Percentiles rank a stretch among this genome's conserved stretches.
Conservation (phyloP, 1,140 invertebrate genomes). For the Eumeta japonica region DNA sequence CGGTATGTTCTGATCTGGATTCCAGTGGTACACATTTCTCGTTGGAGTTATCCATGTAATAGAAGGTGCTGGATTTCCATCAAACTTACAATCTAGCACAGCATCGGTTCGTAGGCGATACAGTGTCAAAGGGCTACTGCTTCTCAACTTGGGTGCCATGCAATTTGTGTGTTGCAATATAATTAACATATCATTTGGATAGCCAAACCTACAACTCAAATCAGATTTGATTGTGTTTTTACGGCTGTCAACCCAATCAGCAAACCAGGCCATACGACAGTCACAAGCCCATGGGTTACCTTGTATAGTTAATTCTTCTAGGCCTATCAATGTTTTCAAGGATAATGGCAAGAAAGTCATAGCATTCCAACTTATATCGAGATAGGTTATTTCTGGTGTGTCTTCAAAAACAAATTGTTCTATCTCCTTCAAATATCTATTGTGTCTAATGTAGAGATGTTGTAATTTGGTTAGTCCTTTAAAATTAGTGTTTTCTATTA, state of each 20-base stretch:
- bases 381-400: slow-evolving; percentile 59
- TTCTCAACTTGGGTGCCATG: slow-evolving; percentile 61
- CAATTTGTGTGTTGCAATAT: slow-evolving; percentile 70
- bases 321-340: slow-evolving; percentile 62
- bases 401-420: slow-evolving; percentile 62
- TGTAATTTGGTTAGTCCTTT: slow-evolving; percentile 61
- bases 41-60: slow-evolving; percentile 85
- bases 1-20: slow-evolving; percentile 64
- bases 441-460: slow-evolving; percentile 59
- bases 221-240: slow-evolving; percentile 58
- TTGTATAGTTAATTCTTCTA: slow-evolving; percentile 66
- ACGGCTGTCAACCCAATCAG: slow-evolving; percentile 61
- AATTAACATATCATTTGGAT: slow-evolving; percentile 65
- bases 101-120: slow-evolving; percentile 66
- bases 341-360: slow-evolving; percentile 71
- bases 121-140: slow-evolving; percentile 60
- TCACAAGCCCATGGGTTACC: slow-evolving; percentile 85
- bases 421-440: slow-evolving; percentile 62
- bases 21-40: slow-evolving; percentile 69
- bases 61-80: slow-evolving; percentile 74
- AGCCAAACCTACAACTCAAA: slow-evolving; percentile 64
- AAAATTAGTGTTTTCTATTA: slow-evolving; percentile 58
- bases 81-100: slow-evolving; percentile 74
- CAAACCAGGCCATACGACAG: slow-evolving; percentile 86
- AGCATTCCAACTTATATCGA: slow-evolving; percentile 75